Conservation (phyloP, 2,113 vertebrate genomes). For the Myanophis thanlyinensis region DNA sequence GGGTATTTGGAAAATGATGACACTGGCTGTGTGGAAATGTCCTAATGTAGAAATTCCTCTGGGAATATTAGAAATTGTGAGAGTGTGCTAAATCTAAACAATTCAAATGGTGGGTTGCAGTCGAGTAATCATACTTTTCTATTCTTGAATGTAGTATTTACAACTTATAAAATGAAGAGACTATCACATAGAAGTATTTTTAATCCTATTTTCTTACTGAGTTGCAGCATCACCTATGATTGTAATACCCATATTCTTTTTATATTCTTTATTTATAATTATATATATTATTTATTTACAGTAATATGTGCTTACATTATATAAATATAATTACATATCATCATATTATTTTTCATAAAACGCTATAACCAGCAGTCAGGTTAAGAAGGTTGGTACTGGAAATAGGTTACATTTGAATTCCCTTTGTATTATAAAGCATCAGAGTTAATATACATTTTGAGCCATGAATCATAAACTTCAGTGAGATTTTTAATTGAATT, state of each 20-base stretch:
- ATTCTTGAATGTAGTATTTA: neutral
- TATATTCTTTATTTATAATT: neutral
- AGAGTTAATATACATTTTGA: neutral
- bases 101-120: neutral
- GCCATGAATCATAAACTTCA: neutral
- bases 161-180: neutral
- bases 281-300: neutral
- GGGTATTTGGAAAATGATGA: neutral
- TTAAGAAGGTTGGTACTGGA: neutral
- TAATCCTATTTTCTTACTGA: neutral
- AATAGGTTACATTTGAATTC: neutral
- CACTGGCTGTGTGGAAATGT: neutral
- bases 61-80: neutral
- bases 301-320: neutral
- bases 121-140: neutral
- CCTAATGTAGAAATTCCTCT: neutral
- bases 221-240: neutral
- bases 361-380: neutral
- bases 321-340: neutral
- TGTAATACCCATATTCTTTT: neutral
- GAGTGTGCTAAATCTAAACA: neutral
- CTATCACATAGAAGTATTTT: neutral
- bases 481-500: neutral
- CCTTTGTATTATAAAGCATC: neutral
- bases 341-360: neutral